A percentile compares a stretch with the other conserved stretches of the same genome.
Evolutionary conservation across 1,140 invertebrate species (phyloP).

Genomic region (Lepidurus couesii): DNA sequence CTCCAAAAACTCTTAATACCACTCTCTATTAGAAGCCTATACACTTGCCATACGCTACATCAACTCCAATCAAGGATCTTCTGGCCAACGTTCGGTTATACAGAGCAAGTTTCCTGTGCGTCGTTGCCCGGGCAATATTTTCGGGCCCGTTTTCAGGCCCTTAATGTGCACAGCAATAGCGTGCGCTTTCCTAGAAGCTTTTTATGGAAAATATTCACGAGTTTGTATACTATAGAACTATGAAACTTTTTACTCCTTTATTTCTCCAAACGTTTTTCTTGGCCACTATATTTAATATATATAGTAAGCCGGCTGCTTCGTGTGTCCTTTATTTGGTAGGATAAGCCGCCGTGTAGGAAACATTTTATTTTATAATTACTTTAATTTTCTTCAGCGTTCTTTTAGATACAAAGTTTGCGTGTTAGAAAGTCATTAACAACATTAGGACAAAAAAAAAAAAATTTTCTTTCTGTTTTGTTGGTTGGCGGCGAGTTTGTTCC

Average conservation of each 20-base stretch:
- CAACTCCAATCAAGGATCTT: conserved; percentile 4
- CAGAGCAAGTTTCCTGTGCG: neutral
- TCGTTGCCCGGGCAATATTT: neutral
- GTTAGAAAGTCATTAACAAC: neutral
- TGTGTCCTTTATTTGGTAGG: neutral
- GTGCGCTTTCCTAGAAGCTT: neutral
- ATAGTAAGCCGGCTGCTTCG: neutral
- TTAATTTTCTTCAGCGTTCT: neutral
- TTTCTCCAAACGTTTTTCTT: neutral
- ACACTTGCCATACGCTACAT: conserved; percentile 19
- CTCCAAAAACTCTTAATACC: neutral
- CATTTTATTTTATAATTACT: neutral
- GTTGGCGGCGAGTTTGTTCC: neutral
- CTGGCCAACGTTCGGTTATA: neutral
- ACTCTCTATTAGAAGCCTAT: neutral
- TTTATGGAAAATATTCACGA: neutral
- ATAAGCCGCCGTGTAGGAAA: neutral
- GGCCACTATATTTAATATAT: neutral
- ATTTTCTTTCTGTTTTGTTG: neutral
- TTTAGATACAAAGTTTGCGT: neutral
- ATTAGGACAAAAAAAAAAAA: neutral
- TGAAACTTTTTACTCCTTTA: neutral
- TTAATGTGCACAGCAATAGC: neutral
- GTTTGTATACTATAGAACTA: neutral
- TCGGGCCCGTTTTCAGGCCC: neutral